A percentile compares a stretch with the other conserved stretches of the same genome.
phyloP scores from a whole-genome alignment of 2,888 invertebrate genomes.

The Molanna angustata region DNA sequence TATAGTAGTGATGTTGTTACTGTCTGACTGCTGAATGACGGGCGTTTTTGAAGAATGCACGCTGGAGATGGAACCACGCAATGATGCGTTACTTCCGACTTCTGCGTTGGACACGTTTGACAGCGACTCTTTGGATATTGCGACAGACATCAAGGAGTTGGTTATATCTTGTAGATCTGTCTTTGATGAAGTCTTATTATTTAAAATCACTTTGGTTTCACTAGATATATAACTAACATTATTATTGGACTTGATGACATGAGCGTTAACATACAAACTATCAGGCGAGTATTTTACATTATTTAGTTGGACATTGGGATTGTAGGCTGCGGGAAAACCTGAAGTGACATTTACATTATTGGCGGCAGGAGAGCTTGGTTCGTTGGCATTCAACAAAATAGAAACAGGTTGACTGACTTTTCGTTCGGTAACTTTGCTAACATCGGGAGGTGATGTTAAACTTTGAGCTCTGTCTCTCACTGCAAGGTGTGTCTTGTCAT shows the following conservation, averaged over 20 bases:
- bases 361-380: constrained; percentile 33
- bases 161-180: constrained; percentile 26
- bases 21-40: constrained; percentile 29
- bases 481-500: constrained; percentile 36
- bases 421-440: constrained; percentile 48
- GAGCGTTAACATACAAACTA: constrained; percentile 50
- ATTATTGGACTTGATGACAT: constrained; percentile 46
- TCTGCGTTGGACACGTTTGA: constrained; percentile 14
- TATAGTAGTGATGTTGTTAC: constrained; percentile 49
- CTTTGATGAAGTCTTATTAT: constrained; percentile 18
- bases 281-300: constrained; percentile 35
- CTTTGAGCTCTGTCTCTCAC: constrained; percentile 60
- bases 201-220: constrained; percentile 26
- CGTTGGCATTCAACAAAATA: constrained; percentile 17
- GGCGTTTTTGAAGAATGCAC: constrained; percentile 16
- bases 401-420: constrained; percentile 43
- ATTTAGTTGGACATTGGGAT: constrained; percentile 26
- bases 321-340: constrained; percentile 19
- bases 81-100: constrained; percentile 22
- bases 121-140: constrained; percentile 28
- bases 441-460: constrained; percentile 69
- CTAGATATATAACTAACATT: constrained; percentile 20
- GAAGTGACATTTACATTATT: constrained; percentile 28
- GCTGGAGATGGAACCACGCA: constrained; percentile 27
- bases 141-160: constrained; percentile 24